Evolutionary conservation across 2,113 vertebrate genomes (phyloP).

Genomic region (Mirza zaza): DNA sequence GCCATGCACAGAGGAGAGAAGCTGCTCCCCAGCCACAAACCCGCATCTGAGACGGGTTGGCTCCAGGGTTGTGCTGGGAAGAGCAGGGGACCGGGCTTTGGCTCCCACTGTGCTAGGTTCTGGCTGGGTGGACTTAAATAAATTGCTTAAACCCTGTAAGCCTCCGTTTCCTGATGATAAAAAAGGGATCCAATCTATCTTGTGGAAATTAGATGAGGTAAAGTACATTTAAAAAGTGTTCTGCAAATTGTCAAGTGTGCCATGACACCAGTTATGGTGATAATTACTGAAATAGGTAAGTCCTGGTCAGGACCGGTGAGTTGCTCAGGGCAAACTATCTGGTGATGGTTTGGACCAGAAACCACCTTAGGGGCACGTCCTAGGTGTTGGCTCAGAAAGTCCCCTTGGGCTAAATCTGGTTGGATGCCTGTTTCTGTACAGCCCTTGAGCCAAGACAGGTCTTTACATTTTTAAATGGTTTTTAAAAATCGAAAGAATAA

Average conservation of each 20-base stretch:
- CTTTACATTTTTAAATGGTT: background rate
- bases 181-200: background rate
- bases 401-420: background rate
- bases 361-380: background rate
- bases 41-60: fast-evolving
- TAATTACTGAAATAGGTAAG: background rate
- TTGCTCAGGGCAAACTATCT: background rate
- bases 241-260: background rate
- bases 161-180: background rate
- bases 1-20: background rate
- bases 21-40: background rate
- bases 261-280: background rate
- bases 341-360: too few species aligned
- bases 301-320: background rate
- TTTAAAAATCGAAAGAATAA: background rate
- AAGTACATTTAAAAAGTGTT: background rate
- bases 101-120: background rate
- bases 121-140: background rate
- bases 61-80: background rate
- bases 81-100: background rate
- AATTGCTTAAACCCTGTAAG: background rate
- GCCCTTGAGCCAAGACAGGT: background rate
- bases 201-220: background rate
- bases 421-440: background rate
- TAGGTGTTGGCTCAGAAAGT: background rate